A percentile compares a stretch with the other conserved stretches of the same genome.
Conservation (phyloP, 1,140 invertebrate species). For the Zaprionus inermis region DNA sequence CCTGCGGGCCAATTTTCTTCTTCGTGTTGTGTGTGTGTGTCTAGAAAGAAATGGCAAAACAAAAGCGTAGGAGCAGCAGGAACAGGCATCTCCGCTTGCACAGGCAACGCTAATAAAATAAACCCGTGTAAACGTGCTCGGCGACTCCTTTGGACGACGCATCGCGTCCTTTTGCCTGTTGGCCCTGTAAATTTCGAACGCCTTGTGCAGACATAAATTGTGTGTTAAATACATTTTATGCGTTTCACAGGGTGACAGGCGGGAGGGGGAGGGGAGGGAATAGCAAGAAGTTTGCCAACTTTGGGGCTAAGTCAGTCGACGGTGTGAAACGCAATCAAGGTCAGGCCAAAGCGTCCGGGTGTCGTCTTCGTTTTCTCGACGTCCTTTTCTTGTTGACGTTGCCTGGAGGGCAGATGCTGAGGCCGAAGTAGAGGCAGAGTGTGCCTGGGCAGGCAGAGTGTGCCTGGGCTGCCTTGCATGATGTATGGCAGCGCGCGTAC, state of each 20-base stretch:
- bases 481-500: slow-evolving; percentile 48
- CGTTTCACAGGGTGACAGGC: slow-evolving; percentile 44
- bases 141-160: neutral
- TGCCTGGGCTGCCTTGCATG: slow-evolving; percentile 37
- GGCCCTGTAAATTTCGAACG: slow-evolving; percentile 77
- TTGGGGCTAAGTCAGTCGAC: slow-evolving; percentile 62
- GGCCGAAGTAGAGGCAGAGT: no score
- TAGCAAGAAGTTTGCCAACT: slow-evolving; percentile 21
- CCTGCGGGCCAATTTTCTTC: slow-evolving; percentile 72
- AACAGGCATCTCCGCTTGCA: slow-evolving; percentile 14
- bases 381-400: slow-evolving; percentile 52
- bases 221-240: slow-evolving; percentile 82
- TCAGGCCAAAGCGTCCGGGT: slow-evolving; percentile 35
- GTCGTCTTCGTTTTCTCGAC: neutral
- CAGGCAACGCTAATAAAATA: slow-evolving; percentile 66
- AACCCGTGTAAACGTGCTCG: slow-evolving; percentile 59
- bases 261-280: neutral
- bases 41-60: slow-evolving; percentile 67
- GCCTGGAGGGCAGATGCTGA: slow-evolving; percentile 12
- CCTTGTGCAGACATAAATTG: slow-evolving; percentile 79
- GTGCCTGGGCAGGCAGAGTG: no score
- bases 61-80: slow-evolving; percentile 24
- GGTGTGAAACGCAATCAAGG: slow-evolving; percentile 77
- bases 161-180: neutral
- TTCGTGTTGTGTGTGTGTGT: no score